phyloP scores from a whole-genome alignment of 2,888 invertebrate species.

The Epirrita christyi region DNA sequence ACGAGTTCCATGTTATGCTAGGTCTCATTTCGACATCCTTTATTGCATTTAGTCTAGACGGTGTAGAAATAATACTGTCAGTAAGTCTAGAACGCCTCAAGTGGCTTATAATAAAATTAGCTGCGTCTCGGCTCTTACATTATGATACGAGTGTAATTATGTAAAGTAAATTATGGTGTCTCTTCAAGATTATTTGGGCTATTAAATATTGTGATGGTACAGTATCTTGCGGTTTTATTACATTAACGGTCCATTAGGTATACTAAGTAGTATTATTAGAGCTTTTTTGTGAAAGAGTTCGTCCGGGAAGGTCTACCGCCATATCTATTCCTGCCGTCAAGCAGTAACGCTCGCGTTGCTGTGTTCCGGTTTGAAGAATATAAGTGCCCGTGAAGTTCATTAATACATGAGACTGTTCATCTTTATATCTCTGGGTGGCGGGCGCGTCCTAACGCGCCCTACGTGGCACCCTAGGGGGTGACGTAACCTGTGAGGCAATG shows the following conservation, averaged over 20 bases:
- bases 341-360: no score
- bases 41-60: conserved; percentile 43
- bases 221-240: not conserved
- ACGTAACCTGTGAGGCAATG: no score
- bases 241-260: not conserved
- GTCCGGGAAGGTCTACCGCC: no score
- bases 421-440: no score
- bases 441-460: no score
- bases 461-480: no score
- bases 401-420: no score
- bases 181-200: not conserved
- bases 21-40: conserved; percentile 30
- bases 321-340: no score
- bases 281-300: no score
- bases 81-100: conserved; percentile 25
- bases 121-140: conserved; percentile 11
- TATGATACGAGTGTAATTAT: conserved; percentile 9
- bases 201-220: not conserved
- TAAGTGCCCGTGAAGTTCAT: no score
- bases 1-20: conserved; percentile 7
- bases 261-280: not conserved
- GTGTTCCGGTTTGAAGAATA: no score
- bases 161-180: conserved; percentile 13
- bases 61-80: conserved; percentile 35
- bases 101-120: conserved; percentile 34